Evolutionary conservation across 2,888 invertebrate species (phyloP).

Genomic region (Acanthosepion esculentum): DNA sequence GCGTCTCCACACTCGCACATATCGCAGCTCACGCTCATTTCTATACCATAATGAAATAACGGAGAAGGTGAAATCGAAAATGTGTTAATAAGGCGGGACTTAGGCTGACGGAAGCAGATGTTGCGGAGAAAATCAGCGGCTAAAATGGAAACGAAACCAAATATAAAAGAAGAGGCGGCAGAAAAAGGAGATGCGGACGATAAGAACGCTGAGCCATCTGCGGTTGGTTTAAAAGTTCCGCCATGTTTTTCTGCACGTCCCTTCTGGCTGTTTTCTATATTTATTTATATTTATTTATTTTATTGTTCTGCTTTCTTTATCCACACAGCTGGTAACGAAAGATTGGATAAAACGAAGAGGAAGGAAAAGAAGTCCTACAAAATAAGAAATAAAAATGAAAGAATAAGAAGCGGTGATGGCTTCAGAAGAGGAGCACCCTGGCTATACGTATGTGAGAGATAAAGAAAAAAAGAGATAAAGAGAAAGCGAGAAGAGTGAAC

Average conservation of each 20-base stretch:
- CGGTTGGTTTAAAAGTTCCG: slow-evolving; percentile 9
- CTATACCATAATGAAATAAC: neutral
- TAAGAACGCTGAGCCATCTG: neutral
- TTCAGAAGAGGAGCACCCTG: no score
- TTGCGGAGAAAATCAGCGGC: slow-evolving; percentile 14
- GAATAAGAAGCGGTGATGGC: no score
- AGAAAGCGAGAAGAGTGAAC: neutral
- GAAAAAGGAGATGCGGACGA: slow-evolving; percentile 33
- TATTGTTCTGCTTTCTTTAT: neutral
- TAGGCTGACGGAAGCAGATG: slow-evolving; percentile 9
- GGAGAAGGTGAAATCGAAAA: slow-evolving; percentile 22
- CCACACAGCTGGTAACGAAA: neutral
- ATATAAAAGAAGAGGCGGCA: slow-evolving; percentile 21
- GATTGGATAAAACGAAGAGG: neutral
- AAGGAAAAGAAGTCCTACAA: neutral
- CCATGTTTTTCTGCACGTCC: neutral
- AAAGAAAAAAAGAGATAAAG: neutral
- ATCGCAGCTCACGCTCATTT: neutral
- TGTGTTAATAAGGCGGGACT: slow-evolving; percentile 33
- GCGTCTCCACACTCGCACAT: neutral
- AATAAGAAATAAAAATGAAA: neutral
- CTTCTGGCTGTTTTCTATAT: neutral
- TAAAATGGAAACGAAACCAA: neutral
- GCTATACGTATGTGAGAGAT: no score
- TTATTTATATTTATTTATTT: neutral